Evolutionary conservation across 2,113 vertebrate species (phyloP).

Genomic region (Pandion haliaetus): DNA sequence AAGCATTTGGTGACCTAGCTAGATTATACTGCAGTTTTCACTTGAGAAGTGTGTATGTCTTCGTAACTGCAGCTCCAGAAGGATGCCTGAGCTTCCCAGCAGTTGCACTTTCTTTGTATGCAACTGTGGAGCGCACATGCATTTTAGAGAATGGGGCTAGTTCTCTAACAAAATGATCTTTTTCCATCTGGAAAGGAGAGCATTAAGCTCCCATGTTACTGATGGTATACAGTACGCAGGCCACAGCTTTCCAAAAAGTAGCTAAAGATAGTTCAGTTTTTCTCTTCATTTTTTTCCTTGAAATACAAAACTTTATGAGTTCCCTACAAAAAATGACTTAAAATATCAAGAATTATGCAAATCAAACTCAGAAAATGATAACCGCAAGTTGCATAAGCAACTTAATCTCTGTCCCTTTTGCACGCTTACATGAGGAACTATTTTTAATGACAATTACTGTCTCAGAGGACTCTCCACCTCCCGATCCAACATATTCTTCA

Average conservation of each 20-base stretch:
- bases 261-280: neutral
- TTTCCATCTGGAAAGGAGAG: neutral
- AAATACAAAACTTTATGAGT: neutral
- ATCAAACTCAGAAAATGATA: neutral
- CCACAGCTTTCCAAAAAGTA: neutral
- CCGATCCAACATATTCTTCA: neutral
- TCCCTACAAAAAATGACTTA: neutral
- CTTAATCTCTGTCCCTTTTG: neutral
- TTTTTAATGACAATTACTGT: neutral
- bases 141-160: neutral
- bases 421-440: neutral
- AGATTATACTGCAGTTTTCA: neutral
- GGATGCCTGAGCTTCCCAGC: neutral
- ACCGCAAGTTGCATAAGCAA: neutral
- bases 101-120: neutral
- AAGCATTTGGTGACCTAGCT: neutral
- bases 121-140: neutral
- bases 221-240: accelerated
- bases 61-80: neutral
- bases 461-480: neutral
- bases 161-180: neutral
- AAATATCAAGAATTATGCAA: neutral
- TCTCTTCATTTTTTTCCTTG: neutral
- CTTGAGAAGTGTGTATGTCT: neutral
- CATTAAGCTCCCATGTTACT: neutral